Evolutionary conservation across 2,797 vertebrate genomes (phyloP), one percentile per base, ranked within the genome.

Genomic region (Bufotes viridis): DNA sequence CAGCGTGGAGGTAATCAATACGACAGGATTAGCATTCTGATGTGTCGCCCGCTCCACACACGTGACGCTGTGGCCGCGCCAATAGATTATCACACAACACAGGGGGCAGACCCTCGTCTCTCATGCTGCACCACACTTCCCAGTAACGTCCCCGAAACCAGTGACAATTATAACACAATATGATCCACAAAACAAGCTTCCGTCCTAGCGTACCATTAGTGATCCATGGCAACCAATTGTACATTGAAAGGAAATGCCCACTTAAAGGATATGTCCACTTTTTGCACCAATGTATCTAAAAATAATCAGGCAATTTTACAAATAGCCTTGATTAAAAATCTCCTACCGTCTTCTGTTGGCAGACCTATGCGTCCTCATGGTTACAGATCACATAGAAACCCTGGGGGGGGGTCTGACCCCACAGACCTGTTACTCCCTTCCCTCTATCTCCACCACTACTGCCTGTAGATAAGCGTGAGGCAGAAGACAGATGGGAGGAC

Each of bases 1-100:
- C 87, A 84, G 49, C 72, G 15, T 22, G 65, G 80, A 69, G 72
- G 78, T 65, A 63, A 88, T 85, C 82, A 88, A 88, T 88, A 80
- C 2, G 24, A 58, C 58, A 75, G 83, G 76, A 85, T 86, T 82
- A 89, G 29, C 70, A 78, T 88, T 88, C 67, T 13, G 3, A 49
- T 6, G 53, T 53, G 83, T 51, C 67, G 53, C 34, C 24, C 18
- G 58, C 49, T 53, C 63, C 15, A 51, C 63, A 57, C 81, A 69
- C 22, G 24, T 22, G 8, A 60, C 57, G 3, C 13, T 9, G 10
- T 9, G 20, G 1, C 78, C 1, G 26, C 78, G 61, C 24, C 57
- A 61, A 17, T 34, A 11, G 22, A 79, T 58, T 60, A 10, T 18
- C 13, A 18, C 13, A 15, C 11, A 29, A 6, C 15, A 9, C 69